Percentiles rank a stretch among this genome's conserved stretches.
phyloP scores from a whole-genome alignment of 2,113 vertebrate species.

The Poecile atricapillus region DNA sequence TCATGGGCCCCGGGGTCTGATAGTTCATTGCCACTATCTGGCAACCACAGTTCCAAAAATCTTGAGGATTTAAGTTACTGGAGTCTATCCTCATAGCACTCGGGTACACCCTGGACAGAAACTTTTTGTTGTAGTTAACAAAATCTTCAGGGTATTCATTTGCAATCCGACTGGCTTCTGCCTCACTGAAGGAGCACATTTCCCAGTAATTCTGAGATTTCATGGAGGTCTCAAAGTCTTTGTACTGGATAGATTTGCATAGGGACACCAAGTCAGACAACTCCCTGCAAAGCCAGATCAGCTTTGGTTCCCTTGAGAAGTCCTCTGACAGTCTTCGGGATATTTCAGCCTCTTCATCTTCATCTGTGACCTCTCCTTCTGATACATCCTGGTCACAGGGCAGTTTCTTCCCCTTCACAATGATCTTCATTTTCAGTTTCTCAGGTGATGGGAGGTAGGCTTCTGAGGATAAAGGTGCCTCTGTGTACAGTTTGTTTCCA shows the following conservation, averaged over 20 bases:
- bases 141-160: conserved; percentile 94
- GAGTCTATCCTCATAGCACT: conserved; percentile 94
- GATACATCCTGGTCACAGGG: conserved; percentile 75
- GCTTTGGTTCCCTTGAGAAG: conserved; percentile 75
- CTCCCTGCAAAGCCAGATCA: conserved; percentile 85
- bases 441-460: conserved; percentile 88
- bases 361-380: conserved; percentile 93
- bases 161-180: conserved; percentile 88
- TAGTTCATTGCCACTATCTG: conserved; percentile 97
- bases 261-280: conserved; percentile 90
- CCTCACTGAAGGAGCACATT: conserved; percentile 92
- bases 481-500: conserved; percentile 83
- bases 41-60: conserved; percentile 97
- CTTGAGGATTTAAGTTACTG: conserved; percentile 95
- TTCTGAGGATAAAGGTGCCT: conserved; percentile 75
- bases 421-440: conserved; percentile 87
- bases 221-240: conserved; percentile 86
- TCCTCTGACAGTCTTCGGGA: conserved; percentile 75
- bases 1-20: conserved; percentile 95
- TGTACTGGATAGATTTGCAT: conserved; percentile 81
- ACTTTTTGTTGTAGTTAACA: conserved; percentile 94
- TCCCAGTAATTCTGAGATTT: conserved; percentile 89
- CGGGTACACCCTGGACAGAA: conserved; percentile 89
- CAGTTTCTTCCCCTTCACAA: conserved; percentile 91
- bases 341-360: conserved; percentile 93